Base-by-base conservation (phyloP, 2,113 vertebrate genomes). In the Oriolus oriolus region DNA sequence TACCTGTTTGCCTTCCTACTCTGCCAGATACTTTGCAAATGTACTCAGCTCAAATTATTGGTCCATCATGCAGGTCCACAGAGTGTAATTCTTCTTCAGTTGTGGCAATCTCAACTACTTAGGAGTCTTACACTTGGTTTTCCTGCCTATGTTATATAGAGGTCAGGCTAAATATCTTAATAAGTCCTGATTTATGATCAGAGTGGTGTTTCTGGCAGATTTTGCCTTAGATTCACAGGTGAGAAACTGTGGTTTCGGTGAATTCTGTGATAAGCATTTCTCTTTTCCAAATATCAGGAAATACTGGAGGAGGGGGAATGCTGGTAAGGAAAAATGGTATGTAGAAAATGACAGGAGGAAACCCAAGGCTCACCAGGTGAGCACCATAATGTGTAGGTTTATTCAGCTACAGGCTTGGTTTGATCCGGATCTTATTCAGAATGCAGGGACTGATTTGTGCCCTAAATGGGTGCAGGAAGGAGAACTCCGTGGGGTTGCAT, bases 401-500 rank as follows among this genome's bases (percentile, higher is more conserved):
- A 69, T 47, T 69, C 20, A 85, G 5, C 26, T 41, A 9, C 31
- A 65, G n/a, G 28, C 16, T 22, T 27, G 42, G 3, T 23, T 27
- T 33, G 12, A 41, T 44, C 39, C 0, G 0, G 19, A 39, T 66
- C 35, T n/a, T 56, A 3, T 31, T 79, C 23, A 53, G 77, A 41
- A 27, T 3, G 7, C 19, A 80, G 30, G 8, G 37, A 77, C 17
- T 23, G 30, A 39, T 68, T 56, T 66, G 50, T 44, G n/a, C 16
- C n/a, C 5, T 41, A 20, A n/a, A 0, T 35, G 19, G 13, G 5
- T 37, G 45, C 1, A 3, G 64, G 56, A 69, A 73, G 35, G 42
- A 83, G 18, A 30, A 26, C 1, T 28, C 1, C 0, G 0, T 22
- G 31, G 11, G 17, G 4, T 9, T 73, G 13, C 19, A 17, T 47